Conservation (phyloP, 2,797 vertebrate species). For the Gymnocypris eckloni region DNA sequence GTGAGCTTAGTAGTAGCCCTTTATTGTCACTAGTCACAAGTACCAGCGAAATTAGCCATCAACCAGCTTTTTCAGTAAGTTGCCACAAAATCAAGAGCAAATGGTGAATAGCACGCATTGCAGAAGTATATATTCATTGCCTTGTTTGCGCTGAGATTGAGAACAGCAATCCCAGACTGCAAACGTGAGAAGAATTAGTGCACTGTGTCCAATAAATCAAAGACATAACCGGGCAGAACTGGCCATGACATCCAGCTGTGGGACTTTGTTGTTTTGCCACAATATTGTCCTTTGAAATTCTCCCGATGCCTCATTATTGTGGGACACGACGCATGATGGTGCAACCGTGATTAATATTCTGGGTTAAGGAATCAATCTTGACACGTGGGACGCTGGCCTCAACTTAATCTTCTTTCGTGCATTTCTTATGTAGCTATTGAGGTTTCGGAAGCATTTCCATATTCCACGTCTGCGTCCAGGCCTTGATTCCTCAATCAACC, state of each 20-base stretch:
- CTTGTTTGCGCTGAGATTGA: conserved; percentile 46
- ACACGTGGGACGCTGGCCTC: not conserved
- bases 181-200: conserved; percentile 52
- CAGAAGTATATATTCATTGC: conserved; percentile 48
- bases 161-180: conserved; percentile 51
- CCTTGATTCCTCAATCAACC: not conserved
- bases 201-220: conserved; percentile 53
- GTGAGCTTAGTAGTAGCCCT: not conserved
- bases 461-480: not conserved
- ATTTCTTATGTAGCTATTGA: conserved; percentile 18
- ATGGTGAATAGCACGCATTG: conserved; percentile 8
- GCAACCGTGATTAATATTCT: conserved; percentile 37
- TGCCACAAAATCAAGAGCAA: not conserved
- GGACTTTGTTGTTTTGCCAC: conserved; percentile 23
- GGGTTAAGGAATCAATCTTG: conserved; percentile 9
- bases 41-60: no score
- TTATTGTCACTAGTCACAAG: no score
- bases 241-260: conserved; percentile 29
- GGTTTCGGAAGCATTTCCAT: not conserved
- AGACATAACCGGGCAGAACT: conserved; percentile 35
- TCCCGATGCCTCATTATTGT: conserved; percentile 41
- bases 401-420: conserved; percentile 31
- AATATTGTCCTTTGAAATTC: conserved; percentile 28
- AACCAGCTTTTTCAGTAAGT: not conserved
- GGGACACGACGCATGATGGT: conserved; percentile 10